Evolutionary conservation across 2,797 vertebrate species (phyloP), one percentile per base, ranked within the genome.

Genomic region (Acrossocheilus wenchowensis): DNA sequence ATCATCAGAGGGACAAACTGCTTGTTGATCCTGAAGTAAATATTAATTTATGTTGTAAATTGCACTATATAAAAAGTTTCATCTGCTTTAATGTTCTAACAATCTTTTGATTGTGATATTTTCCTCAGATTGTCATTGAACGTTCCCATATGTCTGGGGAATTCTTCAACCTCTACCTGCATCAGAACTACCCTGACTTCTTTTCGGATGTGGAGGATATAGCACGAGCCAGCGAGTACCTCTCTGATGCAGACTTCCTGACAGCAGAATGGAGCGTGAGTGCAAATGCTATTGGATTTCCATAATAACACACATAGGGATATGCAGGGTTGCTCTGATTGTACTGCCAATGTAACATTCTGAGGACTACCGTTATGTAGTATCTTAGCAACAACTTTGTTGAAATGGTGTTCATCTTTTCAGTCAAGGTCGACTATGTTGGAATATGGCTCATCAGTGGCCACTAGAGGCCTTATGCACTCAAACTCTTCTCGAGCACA

Each of bases 121-220:
- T 41, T 50, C 30, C 86, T 83, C 91, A 99, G 98, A 80, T 93
- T 81, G 94, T 98, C 78, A 94, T 99, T 62, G 97, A 98, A 93
- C 98, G 96, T 74, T 97, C 97, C 0, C 97, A 98, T 85, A 95
- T 98, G 96, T 96, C 96, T 3, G 96, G 95, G 74, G 96, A 97
- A 66, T 92, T 97, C 84, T 99, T 99, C 93, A 98, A 95, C 93
- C 95, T 99, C 7, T 99, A 97, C 92, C 97, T 99, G 86, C 98
- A 99, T 86, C 98, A 99, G 93, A 99, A 99, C 95, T 99, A 98
- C 66, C 0, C 97, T 89, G 97, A 98, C 90, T 99, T 99, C 91
- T 99, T 98, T 91, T 91, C 93, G 19, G 95, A 97, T 30, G 83
- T 98, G 90, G 97, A 98, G 78, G 98, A 99, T 78, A 91, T 98